phyloP scores from a whole-genome alignment of 2,888 invertebrate species.

The Epistrophe eligans region DNA sequence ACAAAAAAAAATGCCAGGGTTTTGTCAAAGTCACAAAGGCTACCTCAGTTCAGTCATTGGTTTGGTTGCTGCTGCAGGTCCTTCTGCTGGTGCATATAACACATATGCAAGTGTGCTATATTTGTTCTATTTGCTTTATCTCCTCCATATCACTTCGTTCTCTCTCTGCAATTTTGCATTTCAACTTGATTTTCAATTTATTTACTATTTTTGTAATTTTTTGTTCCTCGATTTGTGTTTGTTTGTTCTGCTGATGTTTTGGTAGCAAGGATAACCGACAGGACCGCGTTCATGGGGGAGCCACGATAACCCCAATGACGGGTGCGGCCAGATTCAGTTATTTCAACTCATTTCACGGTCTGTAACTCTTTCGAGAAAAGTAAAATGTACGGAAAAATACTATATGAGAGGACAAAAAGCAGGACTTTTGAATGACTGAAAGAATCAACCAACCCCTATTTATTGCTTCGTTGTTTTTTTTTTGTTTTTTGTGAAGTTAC shows the following conservation, averaged over 20 bases:
- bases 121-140: slow-evolving; percentile 61
- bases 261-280: slow-evolving; percentile 49
- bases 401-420: slow-evolving; percentile 19
- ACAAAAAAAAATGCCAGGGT: slow-evolving; percentile 44
- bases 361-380: slow-evolving; percentile 70
- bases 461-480: slow-evolving; percentile 40
- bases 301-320: slow-evolving; percentile 29
- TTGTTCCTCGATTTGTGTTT: background rate
- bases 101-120: slow-evolving; percentile 33
- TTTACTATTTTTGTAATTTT: slow-evolving; percentile 44
- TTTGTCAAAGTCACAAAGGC: slow-evolving; percentile 74
- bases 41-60: slow-evolving; percentile 47
- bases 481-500: slow-evolving; percentile 9
- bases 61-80: slow-evolving; percentile 22
- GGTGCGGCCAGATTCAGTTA: slow-evolving; percentile 62
- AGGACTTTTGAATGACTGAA: slow-evolving; percentile 54
- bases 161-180: slow-evolving; percentile 65
- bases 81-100: slow-evolving; percentile 16
- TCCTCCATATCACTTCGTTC: slow-evolving; percentile 1
- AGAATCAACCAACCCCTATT: slow-evolving; percentile 47
- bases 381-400: slow-evolving; percentile 65
- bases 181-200: slow-evolving; percentile 76
- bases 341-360: slow-evolving; percentile 74
- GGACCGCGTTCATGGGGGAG: slow-evolving; percentile 55
- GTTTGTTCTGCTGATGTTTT: slow-evolving; percentile 28